Evolutionary conservation across 2,888 invertebrate species (phyloP), one percentile per base, ranked within the genome.

Genomic region (Athalia rosae): DNA sequence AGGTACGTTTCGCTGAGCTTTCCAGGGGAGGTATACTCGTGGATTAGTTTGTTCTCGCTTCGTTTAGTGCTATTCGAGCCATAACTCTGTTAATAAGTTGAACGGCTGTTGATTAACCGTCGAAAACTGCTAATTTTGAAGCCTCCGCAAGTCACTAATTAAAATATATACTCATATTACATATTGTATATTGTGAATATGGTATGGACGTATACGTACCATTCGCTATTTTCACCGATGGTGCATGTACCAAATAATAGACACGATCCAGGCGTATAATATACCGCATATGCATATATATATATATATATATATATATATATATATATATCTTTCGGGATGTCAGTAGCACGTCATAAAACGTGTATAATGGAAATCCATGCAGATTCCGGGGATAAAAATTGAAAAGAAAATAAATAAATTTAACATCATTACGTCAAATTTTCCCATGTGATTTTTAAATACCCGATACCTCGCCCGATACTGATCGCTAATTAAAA

Each of bases 21-120:
- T 50, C 61, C 61, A 28, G 28, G 28, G 28, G 28, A 28, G 28
- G 28, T 28, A 28, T 64, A 64, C 64, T 64, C 64, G 45, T 28
- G 47, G 66, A 66, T 50, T 67, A 50, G 67, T 67, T 50, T 15
- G 28, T 15, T 67, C 67, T 53, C 67, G 67, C 67, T 50, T 67
- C 67, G 67, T 53, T 67, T 67, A 50, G 67, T 50, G 41, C 67
- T 67, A 41, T 48, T 50, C 67, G 67, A 67, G 48, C 67, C 67
- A 50, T 67, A 67, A 50, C 67, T 50, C 53, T 48, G 67, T 67
- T 67, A 67, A 67, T 67, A 67, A 50, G 67, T 67, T 67, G 50
- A 67, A 48, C 50, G 67, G 67, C 67, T 67, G 67, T 67, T 67
- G 28, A 28, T 28, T 28, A 53, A 67, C 15, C 45, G 53, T 67